Conservation (phyloP, 2,113 vertebrate species). For the Carassius gibelio region DNA sequence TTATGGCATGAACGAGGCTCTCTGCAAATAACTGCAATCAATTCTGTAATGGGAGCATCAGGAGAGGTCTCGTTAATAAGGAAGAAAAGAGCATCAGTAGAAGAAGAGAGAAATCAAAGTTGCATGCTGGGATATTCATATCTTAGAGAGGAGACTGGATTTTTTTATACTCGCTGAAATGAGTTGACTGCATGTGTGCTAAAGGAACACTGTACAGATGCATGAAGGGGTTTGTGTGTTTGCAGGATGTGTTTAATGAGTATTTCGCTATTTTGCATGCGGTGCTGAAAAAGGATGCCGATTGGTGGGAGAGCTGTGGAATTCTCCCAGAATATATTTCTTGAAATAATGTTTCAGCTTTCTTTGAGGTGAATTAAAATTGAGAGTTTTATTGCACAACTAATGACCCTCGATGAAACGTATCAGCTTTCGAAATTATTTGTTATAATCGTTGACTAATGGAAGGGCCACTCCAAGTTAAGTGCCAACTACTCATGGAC, state of each 20-base stretch:
- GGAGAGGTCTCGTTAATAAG: conserved; percentile 31
- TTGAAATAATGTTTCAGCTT: conserved; percentile 4
- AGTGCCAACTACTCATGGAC: neutral
- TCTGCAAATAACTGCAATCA: conserved; percentile 45
- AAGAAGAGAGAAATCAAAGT: conserved; percentile 45
- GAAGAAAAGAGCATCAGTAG: conserved; percentile 35
- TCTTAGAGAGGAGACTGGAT: conserved; percentile 23
- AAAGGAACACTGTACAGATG: conserved; percentile 11
- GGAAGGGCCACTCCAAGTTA: neutral
- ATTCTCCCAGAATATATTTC: neutral
- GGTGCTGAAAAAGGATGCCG: neutral
- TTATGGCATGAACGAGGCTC: conserved; percentile 25
- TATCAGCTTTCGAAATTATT: neutral
- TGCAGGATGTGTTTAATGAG: conserved; percentile 28
- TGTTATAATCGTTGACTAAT: neutral
- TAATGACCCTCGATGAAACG: neutral
- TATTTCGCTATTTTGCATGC: neutral
- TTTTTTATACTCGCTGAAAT: conserved; percentile 25
- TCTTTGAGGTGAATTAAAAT: conserved; percentile 4
- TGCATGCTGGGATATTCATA: conserved; percentile 37
- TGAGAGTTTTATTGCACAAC: neutral
- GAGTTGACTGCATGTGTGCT: conserved; percentile 33
- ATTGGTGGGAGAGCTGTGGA: conserved; percentile 5
- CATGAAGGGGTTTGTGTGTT: neutral
- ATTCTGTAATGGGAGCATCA: conserved; percentile 19